Conservation (phyloP, 2,888 invertebrate genomes). For the Nysson spinosus region DNA sequence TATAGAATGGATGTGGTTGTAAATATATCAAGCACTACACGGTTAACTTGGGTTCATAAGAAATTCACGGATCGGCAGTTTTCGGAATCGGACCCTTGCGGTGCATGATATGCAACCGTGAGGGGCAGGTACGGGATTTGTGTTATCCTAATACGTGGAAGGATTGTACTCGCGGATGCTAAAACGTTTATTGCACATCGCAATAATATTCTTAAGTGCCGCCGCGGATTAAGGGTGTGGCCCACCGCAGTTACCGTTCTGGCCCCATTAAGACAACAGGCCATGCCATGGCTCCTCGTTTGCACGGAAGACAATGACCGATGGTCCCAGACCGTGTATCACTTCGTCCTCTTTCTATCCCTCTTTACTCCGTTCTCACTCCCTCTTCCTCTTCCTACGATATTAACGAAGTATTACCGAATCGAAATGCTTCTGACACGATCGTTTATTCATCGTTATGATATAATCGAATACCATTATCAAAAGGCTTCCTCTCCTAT, state of each 20-base stretch:
- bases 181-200: slow-evolving; percentile 38
- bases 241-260: slow-evolving; percentile 50
- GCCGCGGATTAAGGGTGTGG: slow-evolving; percentile 52
- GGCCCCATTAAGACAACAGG: slow-evolving; percentile 50
- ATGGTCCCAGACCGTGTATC: slow-evolving; percentile 35
- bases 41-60: neutral
- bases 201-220: slow-evolving; percentile 38
- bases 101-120: neutral
- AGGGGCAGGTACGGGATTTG: neutral
- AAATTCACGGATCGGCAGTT: too few relatives aligned
- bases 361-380: neutral
- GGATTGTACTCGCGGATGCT: slow-evolving; percentile 13
- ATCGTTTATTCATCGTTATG: too few relatives aligned
- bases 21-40: slow-evolving; percentile 9
- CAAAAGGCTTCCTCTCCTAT: too few relatives aligned
- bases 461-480: too few relatives aligned
- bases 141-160: slow-evolving; percentile 6
- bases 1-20: slow-evolving; percentile 1
- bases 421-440: too few relatives aligned
- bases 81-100: neutral
- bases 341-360: slow-evolving; percentile 15
- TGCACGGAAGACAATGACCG: slow-evolving; percentile 51
- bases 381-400: neutral
- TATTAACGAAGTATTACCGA: too few relatives aligned
- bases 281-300: slow-evolving; percentile 37